Conservation (phyloP, 2,888 invertebrate genomes). For the Noctuana brunneofusca region DNA sequence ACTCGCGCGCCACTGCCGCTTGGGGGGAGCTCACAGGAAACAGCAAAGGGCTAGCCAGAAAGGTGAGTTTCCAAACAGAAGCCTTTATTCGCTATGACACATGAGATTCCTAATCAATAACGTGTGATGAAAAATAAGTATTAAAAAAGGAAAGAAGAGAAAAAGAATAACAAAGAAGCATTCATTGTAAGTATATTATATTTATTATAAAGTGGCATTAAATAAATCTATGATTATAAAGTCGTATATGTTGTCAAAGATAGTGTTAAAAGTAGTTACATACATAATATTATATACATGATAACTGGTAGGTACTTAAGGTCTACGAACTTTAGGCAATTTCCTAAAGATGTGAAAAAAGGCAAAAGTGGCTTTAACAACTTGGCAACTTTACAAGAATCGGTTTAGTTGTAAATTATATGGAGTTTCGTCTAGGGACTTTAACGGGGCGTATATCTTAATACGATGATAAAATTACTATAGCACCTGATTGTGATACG, state of each 20-base stretch:
- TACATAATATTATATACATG: neutral
- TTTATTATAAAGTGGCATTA: too few species aligned
- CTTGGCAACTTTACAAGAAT: slow-evolving; percentile 13
- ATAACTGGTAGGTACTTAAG: slow-evolving; percentile 8
- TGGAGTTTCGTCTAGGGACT: neutral
- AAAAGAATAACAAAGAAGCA: too few species aligned
- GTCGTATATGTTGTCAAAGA: neutral
- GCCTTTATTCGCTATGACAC: too few species aligned
- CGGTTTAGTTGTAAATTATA: slow-evolving; percentile 15
- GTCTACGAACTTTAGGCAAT: slow-evolving; percentile 4
- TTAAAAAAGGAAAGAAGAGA: too few species aligned
- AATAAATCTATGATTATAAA: neutral
- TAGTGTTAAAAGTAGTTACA: neutral
- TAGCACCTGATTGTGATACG: slow-evolving; percentile 6
- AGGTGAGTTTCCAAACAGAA: slow-evolving; percentile 53
- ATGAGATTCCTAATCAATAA: too few species aligned
- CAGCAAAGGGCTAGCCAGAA: slow-evolving; percentile 58
- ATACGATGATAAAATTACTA: neutral
- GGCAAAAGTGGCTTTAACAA: slow-evolving; percentile 1
- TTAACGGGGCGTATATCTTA: neutral
- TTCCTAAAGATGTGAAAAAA: slow-evolving; percentile 5
- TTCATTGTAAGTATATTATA: too few species aligned
- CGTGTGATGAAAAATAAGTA: too few species aligned
- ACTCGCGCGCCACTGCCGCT: slow-evolving; percentile 62
- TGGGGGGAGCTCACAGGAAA: slow-evolving; percentile 70